Evolutionary conservation across 2,797 vertebrate species (phyloP).

Genomic region (Girardinus metallicus): DNA sequence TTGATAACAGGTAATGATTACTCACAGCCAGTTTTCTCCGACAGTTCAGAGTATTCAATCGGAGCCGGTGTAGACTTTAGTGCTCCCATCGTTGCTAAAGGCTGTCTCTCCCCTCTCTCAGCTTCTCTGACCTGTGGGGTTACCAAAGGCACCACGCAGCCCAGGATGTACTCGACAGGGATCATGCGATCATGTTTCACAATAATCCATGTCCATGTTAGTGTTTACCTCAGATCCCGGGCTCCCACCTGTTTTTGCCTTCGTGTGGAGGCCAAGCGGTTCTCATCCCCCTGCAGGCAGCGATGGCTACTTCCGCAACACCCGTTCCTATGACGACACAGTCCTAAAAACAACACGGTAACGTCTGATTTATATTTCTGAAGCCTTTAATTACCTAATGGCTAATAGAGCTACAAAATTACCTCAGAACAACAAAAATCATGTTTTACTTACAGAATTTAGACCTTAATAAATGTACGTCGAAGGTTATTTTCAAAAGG

Average conservation of each 20-base stretch:
- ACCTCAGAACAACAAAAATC: not conserved
- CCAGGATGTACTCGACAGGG: not conserved
- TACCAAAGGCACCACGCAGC: not conserved
- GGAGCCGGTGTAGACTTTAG: constrained; percentile 62
- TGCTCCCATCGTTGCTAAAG: constrained; percentile 62
- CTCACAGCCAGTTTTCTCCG: constrained; percentile 94
- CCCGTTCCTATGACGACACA: constrained; percentile 54
- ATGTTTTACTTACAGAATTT: not conserved
- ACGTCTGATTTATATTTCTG: constrained; percentile 33
- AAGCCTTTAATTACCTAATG: constrained; percentile 17
- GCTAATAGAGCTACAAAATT: too few species aligned
- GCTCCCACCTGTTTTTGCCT: not conserved
- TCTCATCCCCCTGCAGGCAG: constrained; percentile 26
- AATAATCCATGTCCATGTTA: constrained; percentile 23
- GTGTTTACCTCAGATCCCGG: not conserved
- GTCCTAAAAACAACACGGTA: constrained; percentile 31
- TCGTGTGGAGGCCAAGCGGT: constrained; percentile 20
- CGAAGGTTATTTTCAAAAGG: not conserved
- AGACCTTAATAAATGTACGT: not conserved
- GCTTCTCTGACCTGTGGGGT: not conserved
- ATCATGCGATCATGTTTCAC: constrained; percentile 17
- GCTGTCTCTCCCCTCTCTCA: not conserved
- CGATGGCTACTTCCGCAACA: constrained; percentile 67
- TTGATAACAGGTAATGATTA: constrained; percentile 42
- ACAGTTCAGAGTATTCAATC: constrained; percentile 77